Evolutionary conservation across 2,888 invertebrate genomes (phyloP), one percentile per base, ranked within the genome.

Genomic region (Phania funesta): DNA sequence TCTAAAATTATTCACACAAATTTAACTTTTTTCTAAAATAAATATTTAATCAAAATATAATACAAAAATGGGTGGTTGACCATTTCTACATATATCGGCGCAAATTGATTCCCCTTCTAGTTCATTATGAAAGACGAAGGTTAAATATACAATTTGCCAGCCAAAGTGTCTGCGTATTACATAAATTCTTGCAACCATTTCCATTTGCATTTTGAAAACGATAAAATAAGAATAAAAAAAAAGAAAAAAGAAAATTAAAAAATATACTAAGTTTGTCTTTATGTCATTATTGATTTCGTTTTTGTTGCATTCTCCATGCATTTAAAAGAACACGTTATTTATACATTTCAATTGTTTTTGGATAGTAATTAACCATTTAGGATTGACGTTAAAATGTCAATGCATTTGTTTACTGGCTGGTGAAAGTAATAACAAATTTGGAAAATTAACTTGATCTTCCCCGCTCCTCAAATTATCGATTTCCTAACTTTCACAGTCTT

Each of bases 101-200:
- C 26, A 24, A n/a, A 35, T 71, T n/a, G 16, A 24, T 60, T 50
- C 26, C 41, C 13, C 18, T 29, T 62, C 22, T 62, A 62, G 29
- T 73, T 38, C 26, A 65, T 65, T 67, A 67, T 58, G 16, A 48
- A 41, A 67, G 56, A 56, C 18, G 48, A 75, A 75, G 67, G 67
- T 67, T 67, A 46, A 62, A 77, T 20, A 60, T 32, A 52, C 52
- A 70, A 68, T 38, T 68, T 60, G 71, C 58, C 75, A 70, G 76
- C 70, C 71, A 80, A 26, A 58, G 35, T 56, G 73, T 77, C 76
- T 81, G 54, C 18, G 29, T 67, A 44, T 77, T 73, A 77, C 54
- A 73, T 76, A 81, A 81, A 68, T 35, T 54, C 22, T 24, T 58
- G 26, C 20, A 29, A 24, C 29, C 18, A 13, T 56, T 35, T 70